These are phyloP conservation scores for Indri indri DNA, from an alignment of 2,113 vertebrate genomes.

Conservation along the genomic window DNA sequence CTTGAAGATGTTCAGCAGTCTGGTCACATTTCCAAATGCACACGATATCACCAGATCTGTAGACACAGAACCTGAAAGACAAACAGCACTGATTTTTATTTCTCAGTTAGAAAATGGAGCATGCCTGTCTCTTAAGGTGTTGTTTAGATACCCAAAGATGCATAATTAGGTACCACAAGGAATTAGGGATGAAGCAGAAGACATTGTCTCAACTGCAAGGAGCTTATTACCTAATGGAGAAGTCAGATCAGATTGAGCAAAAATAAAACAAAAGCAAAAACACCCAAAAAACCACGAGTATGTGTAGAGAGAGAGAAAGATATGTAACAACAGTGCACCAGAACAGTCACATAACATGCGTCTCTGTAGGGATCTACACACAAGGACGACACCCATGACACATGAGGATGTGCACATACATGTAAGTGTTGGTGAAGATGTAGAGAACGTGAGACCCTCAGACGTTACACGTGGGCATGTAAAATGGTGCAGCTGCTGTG, in stretches of 20 bases:
- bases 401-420: not conserved
- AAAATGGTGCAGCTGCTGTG: not conserved
- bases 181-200: not conserved
- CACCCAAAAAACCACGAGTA: not conserved
- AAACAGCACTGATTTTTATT: not conserved
- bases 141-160: not conserved
- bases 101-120: not conserved
- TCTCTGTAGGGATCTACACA: not conserved
- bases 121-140: not conserved
- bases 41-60: not conserved
- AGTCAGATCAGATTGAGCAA: not conserved
- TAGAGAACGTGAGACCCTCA: not conserved
- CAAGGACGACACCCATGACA: not conserved
- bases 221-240: not conserved
- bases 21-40: not conserved
- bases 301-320: not conserved
- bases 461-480: not conserved
- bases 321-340: not conserved
- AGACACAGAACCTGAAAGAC: constrained; percentile 39
- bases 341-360: not conserved
- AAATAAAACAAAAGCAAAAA: not conserved
- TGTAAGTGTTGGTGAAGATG: not conserved
- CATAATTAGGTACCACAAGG: not conserved
- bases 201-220: not conserved
- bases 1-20: not conserved